These are phyloP conservation scores for Thalpophila matura DNA, from an alignment of 2,888 invertebrate species.

Conservation along the genomic window DNA sequence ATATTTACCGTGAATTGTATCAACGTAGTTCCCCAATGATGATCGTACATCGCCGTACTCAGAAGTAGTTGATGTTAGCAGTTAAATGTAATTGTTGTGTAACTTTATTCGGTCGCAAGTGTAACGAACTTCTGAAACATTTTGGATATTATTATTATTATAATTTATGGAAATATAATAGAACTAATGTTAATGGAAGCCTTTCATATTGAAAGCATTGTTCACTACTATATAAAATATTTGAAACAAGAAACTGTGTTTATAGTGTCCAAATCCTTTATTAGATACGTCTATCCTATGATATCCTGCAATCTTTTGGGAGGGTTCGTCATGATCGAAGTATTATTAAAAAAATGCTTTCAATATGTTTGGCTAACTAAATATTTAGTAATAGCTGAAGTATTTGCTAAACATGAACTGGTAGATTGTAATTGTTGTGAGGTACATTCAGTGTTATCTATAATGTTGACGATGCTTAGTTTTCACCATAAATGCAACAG, in stretches of 20 bases:
- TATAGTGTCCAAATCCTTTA: constrained; percentile 1
- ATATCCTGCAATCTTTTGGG: neutral
- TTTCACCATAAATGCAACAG: constrained; percentile 33
- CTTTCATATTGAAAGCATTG: constrained; percentile 43
- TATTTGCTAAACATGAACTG: constrained; percentile 66
- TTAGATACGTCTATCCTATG: neutral
- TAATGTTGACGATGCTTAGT: constrained; percentile 59
- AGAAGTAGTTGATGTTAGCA: constrained; percentile 58
- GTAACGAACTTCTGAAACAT: constrained; percentile 56
- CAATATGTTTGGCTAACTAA: constrained; percentile 33
- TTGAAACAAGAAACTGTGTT: constrained; percentile 11
- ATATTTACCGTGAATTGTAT: constrained; percentile 50
- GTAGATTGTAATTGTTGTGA: constrained; percentile 78
- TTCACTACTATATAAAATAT: constrained; percentile 6
- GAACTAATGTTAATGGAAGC: constrained; percentile 40
- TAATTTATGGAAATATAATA: constrained; percentile 50
- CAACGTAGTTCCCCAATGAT: constrained; percentile 27
- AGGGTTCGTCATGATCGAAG: neutral
- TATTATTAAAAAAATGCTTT: constrained; percentile 38
- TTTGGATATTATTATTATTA: constrained; percentile 46
- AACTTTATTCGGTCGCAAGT: constrained; percentile 62
- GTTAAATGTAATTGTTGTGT: constrained; percentile 58
- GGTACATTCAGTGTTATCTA: constrained; percentile 72
- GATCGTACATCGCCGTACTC: constrained; percentile 41
- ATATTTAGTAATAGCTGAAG: constrained; percentile 54